Evolutionary conservation across 2,113 vertebrate species (phyloP), one percentile per base, ranked within the genome.

Genomic region (Caracal caracal): DNA sequence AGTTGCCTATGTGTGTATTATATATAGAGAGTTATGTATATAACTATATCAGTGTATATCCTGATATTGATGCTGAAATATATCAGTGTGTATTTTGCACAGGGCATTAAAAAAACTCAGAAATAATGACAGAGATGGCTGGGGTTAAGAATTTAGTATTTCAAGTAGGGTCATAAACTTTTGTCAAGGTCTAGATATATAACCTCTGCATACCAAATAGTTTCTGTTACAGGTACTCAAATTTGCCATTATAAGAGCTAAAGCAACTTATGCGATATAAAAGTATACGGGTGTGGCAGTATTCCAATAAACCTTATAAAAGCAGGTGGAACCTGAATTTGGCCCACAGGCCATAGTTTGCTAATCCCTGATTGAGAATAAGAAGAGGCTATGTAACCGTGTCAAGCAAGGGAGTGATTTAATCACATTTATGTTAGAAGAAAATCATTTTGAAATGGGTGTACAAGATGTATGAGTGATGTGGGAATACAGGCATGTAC

Each of bases 91-190:
- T 59, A 59, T 59, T 11, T 35, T 37, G 13, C 4, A 73, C 10
- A 51, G 12, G 5, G 3, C 37, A 63, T 40, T 13, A 40, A 66
- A 71, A 70, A 43, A 80, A 22, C 11, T 33, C 24, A 66, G 15
- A 75, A 3, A 40, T 51, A 35, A 28, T 0, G 6, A 0, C 2
- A 0, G 12, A 6, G 11, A 78, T 7, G 22, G 16, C 6, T 65
- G 4, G 19, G 61, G 9, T n/a, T 51, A 61, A 88, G 9, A 49
- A 56, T 33, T 90, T 30, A 65, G 28, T 6, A 35, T 82, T 90
- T 94, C 33, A 40, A 78, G 13, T 2, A 90, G 4, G 2, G 9
- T 73, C 1, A 71, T 1, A 53, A 33, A 37, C 5, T 37, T 63
- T 35, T 71, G 1, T 37, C n/a, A 53, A 49, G 1, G 3, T 90